Conservation (phyloP, 2,113 vertebrate genomes). For the Zosterops borbonicus region DNA sequence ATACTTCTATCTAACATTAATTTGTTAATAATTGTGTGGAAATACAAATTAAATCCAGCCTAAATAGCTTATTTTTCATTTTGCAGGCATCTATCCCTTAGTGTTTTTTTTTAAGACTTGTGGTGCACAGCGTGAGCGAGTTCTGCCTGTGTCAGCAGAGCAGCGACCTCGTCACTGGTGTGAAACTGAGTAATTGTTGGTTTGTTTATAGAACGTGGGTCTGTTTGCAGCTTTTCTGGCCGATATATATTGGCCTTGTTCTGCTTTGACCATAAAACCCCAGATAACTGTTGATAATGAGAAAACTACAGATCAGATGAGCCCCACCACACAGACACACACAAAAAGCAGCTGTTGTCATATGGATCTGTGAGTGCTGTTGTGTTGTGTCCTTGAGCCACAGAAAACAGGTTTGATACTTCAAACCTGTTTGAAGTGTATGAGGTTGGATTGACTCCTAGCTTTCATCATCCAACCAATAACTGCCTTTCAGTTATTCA, state of each 20-base stretch:
- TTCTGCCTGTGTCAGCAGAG: conserved; percentile 7
- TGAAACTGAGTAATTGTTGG: not conserved
- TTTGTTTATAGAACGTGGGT: not conserved
- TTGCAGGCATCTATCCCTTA: not conserved
- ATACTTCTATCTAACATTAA: not conserved
- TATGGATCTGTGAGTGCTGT: accelerated
- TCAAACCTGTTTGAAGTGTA: not conserved
- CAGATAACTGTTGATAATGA: not conserved
- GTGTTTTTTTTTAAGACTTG: not conserved
- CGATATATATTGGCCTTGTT: not conserved
- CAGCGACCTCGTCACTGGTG: not conserved
- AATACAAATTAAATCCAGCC: not conserved
- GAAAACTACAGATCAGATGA: not conserved
- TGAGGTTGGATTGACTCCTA: accelerated
- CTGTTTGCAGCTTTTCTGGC: not conserved
- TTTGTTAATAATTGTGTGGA: not conserved
- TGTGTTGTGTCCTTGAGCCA: not conserved
- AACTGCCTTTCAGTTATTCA: not conserved
- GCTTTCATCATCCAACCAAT: not conserved
- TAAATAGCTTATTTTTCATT: not conserved
- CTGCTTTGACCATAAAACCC: not conserved
- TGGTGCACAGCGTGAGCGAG: not conserved
- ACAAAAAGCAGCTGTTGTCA: not conserved
- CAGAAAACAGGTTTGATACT: not conserved
- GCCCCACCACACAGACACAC: not conserved